phyloP scores from a whole-genome alignment of 2,797 vertebrate genomes.

The Anableps anableps region DNA sequence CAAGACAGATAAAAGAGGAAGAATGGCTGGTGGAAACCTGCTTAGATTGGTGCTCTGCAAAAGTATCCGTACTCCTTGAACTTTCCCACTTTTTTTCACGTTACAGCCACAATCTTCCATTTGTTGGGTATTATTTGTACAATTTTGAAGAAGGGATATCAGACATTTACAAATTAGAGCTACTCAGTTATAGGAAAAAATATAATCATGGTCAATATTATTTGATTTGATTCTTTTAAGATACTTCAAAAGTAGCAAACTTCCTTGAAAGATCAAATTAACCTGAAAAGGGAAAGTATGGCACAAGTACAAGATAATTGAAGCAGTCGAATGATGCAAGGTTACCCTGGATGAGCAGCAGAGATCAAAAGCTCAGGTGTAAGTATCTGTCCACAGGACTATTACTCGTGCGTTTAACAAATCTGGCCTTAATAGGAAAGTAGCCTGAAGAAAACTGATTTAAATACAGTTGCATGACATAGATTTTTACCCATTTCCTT shows the following conservation, averaged over 20 bases:
- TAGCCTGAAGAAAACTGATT: not conserved
- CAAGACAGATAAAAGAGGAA: conserved; percentile 33
- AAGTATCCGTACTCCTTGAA: not conserved
- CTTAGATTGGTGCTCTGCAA: conserved; percentile 8
- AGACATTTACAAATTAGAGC: not conserved
- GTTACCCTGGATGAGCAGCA: not conserved
- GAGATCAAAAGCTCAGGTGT: not conserved
- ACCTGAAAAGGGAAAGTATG: not conserved
- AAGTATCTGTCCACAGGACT: not conserved
- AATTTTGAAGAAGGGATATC: not conserved
- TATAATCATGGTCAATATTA: not conserved
- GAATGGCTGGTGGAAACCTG: conserved; percentile 17
- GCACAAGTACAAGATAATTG: not conserved
- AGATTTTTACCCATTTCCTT: not conserved
- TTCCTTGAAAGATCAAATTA: not conserved
- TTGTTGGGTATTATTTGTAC: not conserved
- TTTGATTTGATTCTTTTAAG: conserved; percentile 6
- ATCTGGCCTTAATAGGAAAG: not conserved
- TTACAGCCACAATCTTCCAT: not conserved
- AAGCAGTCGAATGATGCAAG: not conserved
- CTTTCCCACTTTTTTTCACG: not conserved
- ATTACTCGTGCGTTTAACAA: not conserved
- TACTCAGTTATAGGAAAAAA: not conserved
- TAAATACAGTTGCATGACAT: not conserved
- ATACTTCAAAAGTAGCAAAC: not conserved